Evolutionary conservation across 2,888 invertebrate species (phyloP), one percentile per base, ranked within the genome.

Genomic region (Cryptus viduatorius): DNA sequence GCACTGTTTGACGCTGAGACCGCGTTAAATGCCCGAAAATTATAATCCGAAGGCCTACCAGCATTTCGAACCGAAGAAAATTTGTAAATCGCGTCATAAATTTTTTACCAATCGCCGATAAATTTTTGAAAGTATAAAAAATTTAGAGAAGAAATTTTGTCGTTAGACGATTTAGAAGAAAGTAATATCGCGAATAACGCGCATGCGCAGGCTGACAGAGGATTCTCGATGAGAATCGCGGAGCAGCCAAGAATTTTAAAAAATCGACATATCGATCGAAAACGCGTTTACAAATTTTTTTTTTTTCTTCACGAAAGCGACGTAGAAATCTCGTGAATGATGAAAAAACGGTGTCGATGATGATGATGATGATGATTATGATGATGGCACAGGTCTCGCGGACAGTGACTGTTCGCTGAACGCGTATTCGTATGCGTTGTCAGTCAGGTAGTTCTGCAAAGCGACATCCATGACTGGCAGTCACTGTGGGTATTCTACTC

Each of bases 401-500:
- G 77, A 56, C 86, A 86, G 85, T 83, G 85, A 68, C 72, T 77
- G 76, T 83, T 76, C 37, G 82, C 82, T 82, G 53, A 37, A 19
- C 59, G 59, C 59, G 59, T 79, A 84, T 73, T 85, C 56, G 42
- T 85, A 79, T 79, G 79, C 46, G 24, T 83, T 85, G 86, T 77
- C 85, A 85, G 85, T 83, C 76, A 7, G 42, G 53, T 59, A 56
- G 56, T 56, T 76, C 46, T 79, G 44, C 14, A 50, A 29, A 59
- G 1, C 19, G 61, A 56, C 19, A 46, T 76, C 69, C 10, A 37
- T 7, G 76, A 79, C 83, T 86, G 86, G 65, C 86, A 86, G 85
- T 87, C 87, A 87, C 86, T 86, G 86, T 84, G 86, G 84, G 84
- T 86, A 87, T 82, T 83, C 79, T 82, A 84, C 86, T 87, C 86